These are phyloP conservation scores for Drosophila lowei DNA, from an alignment of 1,140 invertebrate genomes.

Conservation along the genomic window DNA sequence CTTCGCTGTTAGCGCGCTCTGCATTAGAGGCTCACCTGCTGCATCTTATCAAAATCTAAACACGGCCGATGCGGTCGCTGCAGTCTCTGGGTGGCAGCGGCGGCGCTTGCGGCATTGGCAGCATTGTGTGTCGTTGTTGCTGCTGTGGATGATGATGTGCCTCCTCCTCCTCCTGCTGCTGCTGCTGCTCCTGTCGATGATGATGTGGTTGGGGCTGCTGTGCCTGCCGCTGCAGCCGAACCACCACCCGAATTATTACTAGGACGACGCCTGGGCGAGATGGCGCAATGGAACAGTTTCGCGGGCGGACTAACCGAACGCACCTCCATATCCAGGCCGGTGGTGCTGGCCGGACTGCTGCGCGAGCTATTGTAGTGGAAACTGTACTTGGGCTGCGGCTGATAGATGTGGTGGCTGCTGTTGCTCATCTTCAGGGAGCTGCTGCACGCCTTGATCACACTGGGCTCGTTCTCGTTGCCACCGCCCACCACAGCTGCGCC, in stretches of 20 bases:
- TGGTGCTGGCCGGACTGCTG: conserved; percentile 80
- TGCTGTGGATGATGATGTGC: conserved; percentile 17
- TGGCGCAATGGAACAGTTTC: conserved; percentile 88
- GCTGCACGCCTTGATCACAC: conserved; percentile 72
- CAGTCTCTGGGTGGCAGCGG: conserved; percentile 85
- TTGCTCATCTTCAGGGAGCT: conserved; percentile 80
- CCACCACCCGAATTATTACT: conserved; percentile 60
- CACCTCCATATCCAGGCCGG: conserved; percentile 84
- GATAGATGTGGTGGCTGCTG: conserved; percentile 81
- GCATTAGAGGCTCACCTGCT: conserved; percentile 84
- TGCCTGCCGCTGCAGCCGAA: conserved; percentile 1
- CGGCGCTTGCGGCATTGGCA: conserved; percentile 45
- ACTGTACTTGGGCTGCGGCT: conserved; percentile 81
- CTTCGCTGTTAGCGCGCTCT: conserved; percentile 62
- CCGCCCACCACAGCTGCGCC: conserved; percentile 26
- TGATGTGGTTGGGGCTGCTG: conserved; percentile 15
- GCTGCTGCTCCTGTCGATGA: conserved; percentile 5
- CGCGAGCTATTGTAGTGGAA: conserved; percentile 80
- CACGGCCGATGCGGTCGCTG: conserved; percentile 91
- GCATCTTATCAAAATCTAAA: conserved; percentile 98
- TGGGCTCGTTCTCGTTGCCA: conserved; percentile 66
- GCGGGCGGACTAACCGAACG: conserved; percentile 88
- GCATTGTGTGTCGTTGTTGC: conserved; percentile 39
- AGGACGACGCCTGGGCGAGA: conserved; percentile 87
- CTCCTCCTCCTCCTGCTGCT: neutral